These are phyloP conservation scores for Otocyon megalotis DNA, from an alignment of 2,113 vertebrate species.

Conservation along the genomic window DNA sequence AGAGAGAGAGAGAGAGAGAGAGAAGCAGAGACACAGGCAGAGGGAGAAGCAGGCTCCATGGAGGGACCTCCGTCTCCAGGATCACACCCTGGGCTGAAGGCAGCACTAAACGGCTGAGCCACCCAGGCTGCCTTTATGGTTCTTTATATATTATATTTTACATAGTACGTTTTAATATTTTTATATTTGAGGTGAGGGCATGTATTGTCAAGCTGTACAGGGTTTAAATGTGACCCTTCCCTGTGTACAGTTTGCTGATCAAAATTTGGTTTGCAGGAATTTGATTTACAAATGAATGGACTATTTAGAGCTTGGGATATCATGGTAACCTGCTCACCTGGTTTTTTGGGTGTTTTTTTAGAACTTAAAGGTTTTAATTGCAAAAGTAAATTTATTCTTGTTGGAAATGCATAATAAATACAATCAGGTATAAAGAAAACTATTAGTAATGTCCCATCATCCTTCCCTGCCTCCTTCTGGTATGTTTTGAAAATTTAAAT, in stretches of 20 bases:
- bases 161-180: not conserved
- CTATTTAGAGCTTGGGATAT: not conserved
- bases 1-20: too few species aligned
- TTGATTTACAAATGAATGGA: not conserved
- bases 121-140: too few species aligned
- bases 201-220: not conserved
- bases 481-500: not conserved
- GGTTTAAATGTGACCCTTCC: not conserved
- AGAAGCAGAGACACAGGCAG: too few species aligned
- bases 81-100: too few species aligned
- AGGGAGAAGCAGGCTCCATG: too few species aligned
- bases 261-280: not conserved
- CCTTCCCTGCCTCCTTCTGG: not conserved
- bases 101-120: too few species aligned
- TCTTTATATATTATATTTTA: not conserved
- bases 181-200: not conserved
- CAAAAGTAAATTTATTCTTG: not conserved
- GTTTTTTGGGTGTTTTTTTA: not conserved
- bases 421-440: not conserved
- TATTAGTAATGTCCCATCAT: not conserved
- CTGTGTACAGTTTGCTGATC: not conserved
- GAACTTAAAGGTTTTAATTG: not conserved
- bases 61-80: too few species aligned
- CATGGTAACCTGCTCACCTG: not conserved
- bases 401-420: not conserved